Percentiles rank a stretch among this genome's conserved stretches.
Conservation (phyloP, 1,140 invertebrate species). For the Leptopilina boulardi region DNA sequence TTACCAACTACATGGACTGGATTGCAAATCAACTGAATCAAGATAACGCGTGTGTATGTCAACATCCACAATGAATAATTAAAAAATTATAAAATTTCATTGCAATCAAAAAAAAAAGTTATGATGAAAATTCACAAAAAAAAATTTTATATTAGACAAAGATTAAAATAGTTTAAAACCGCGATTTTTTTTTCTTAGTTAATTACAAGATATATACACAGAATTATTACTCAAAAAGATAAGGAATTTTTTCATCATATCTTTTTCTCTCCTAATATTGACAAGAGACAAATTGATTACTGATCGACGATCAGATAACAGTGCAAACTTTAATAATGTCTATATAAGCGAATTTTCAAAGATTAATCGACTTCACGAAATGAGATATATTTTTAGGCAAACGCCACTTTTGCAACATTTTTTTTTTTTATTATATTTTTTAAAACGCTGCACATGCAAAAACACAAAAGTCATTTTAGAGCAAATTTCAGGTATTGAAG, state of each 20-base stretch:
- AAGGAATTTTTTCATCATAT: conserved; percentile 1
- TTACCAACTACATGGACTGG: conserved; percentile 84
- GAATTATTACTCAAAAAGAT: no score
- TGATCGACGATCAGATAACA: background rate
- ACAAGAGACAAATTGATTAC: conserved; percentile 3
- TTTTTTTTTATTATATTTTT: no score
- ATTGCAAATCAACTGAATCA: conserved; percentile 69
- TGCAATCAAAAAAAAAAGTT: background rate
- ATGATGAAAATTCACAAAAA: conserved; percentile 2
- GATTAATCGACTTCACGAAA: no score
- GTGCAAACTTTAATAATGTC: background rate
- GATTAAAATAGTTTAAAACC: background rate
- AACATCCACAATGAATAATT: conserved; percentile 61
- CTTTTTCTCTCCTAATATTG: background rate
- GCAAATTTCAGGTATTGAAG: no score
- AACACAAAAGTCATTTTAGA: no score
- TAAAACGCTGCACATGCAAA: no score
- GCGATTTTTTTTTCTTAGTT: no score
- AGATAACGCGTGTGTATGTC: conserved; percentile 77
- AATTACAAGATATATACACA: no score
- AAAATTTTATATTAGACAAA: background rate
- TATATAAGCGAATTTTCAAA: background rate
- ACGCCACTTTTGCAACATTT: no score
- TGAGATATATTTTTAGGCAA: no score
- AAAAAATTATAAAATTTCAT: background rate